phyloP scores from a whole-genome alignment of 2,113 vertebrate species.

The Nesogale talazaci region DNA sequence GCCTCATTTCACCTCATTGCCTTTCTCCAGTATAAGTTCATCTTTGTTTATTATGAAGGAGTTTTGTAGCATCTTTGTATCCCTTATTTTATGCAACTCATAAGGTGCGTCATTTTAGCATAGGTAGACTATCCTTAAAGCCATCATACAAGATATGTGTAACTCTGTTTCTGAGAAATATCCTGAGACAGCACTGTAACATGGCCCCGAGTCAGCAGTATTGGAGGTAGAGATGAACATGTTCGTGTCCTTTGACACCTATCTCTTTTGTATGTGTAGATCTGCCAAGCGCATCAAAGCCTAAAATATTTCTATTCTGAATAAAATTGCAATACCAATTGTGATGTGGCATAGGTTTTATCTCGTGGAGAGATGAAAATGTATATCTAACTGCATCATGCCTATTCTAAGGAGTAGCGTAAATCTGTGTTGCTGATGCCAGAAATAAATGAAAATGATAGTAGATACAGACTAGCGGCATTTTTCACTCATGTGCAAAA shows the following conservation, averaged over 20 bases:
- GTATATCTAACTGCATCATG: slow-evolving; percentile 49
- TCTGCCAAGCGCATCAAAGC: slow-evolving; percentile 66
- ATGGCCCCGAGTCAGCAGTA: not conserved
- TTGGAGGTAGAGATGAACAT: slow-evolving; percentile 48
- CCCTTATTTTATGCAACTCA: slow-evolving; percentile 13
- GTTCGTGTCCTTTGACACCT: slow-evolving; percentile 61
- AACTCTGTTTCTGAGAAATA: slow-evolving; percentile 37
- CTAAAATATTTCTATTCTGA: slow-evolving; percentile 72
- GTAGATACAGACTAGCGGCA: slow-evolving; percentile 53
- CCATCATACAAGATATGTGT: not conserved
- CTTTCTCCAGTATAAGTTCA: slow-evolving; percentile 23
- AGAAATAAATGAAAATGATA: slow-evolving; percentile 68
- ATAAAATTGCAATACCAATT: slow-evolving; percentile 53
- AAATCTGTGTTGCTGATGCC: slow-evolving; percentile 50
- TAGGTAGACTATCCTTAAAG: slow-evolving; percentile 48
- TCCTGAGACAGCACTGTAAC: slow-evolving; percentile 29
- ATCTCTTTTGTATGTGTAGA: slow-evolving; percentile 40
- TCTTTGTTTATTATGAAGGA: slow-evolving; percentile 17
- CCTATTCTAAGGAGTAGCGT: slow-evolving; percentile 10
- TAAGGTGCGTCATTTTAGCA: slow-evolving; percentile 17
- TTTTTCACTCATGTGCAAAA: slow-evolving; percentile 61
- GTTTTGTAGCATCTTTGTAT: slow-evolving; percentile 42
- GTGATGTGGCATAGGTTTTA: slow-evolving; percentile 57
- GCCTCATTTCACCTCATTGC: not conserved
- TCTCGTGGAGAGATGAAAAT: slow-evolving; percentile 28